Evolutionary conservation across 2,797 vertebrate species (phyloP).

Genomic region (Pogonophryne albipinna): DNA sequence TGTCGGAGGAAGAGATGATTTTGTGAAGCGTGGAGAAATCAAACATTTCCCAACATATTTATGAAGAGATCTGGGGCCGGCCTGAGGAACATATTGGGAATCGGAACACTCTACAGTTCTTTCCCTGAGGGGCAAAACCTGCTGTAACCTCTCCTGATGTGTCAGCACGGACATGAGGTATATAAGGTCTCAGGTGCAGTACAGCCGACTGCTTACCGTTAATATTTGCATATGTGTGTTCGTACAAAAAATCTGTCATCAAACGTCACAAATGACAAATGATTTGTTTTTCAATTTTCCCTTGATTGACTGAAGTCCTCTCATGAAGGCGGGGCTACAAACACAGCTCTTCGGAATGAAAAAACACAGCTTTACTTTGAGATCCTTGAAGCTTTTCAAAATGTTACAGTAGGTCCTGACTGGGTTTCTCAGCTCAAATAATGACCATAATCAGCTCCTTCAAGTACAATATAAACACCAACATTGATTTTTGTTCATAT

Average conservation of each 20-base stretch:
- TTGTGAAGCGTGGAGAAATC: slow-evolving; percentile 41
- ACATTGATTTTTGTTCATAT: slow-evolving; percentile 63
- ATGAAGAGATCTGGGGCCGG: slow-evolving; percentile 28
- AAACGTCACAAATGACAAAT: slow-evolving; percentile 37
- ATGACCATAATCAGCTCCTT: slow-evolving; percentile 65
- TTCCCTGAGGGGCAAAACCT: slow-evolving; percentile 84
- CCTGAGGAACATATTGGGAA: slow-evolving; percentile 40
- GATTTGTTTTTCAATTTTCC: slow-evolving; percentile 29
- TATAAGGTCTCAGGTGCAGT: slow-evolving; percentile 75
- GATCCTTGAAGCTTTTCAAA: slow-evolving; percentile 47
- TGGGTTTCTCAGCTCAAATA: slow-evolving; percentile 62
- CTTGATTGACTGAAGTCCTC: slow-evolving; percentile 22
- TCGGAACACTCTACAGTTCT: slow-evolving; percentile 60
- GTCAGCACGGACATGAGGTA: slow-evolving; percentile 80
- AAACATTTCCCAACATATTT: slow-evolving; percentile 47
- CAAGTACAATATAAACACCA: slow-evolving; percentile 78
- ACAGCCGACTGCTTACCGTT: slow-evolving; percentile 47
- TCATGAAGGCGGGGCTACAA: slow-evolving; percentile 16
- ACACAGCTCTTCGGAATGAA: slow-evolving; percentile 35
- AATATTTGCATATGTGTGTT: slow-evolving; percentile 34
- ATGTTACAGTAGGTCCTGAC: slow-evolving; percentile 69
- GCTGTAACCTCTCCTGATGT: slow-evolving; percentile 73
- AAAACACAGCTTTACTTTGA: slow-evolving; percentile 43
- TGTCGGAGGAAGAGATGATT: slow-evolving; percentile 59
- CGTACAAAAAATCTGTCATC: slow-evolving; percentile 34